Percentiles rank a stretch among this genome's conserved stretches.
Evolutionary conservation across 2,888 invertebrate species (phyloP).

Genomic region (Hirtodrosophila trivittata): DNA sequence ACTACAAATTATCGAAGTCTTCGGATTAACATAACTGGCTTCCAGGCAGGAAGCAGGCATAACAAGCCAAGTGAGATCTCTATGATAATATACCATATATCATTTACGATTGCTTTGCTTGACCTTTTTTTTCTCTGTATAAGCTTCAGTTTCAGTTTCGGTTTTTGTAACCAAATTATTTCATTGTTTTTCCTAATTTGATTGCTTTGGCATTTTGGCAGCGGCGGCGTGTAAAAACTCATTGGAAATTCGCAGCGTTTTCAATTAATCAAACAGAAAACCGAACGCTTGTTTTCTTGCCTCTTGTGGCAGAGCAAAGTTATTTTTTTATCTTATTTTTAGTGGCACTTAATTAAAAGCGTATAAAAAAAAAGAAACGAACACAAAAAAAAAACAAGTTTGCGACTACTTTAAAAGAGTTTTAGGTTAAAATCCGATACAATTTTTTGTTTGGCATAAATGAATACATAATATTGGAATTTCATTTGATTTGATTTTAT

Average conservation of each 20-base stretch:
- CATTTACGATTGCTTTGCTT: slow-evolving; percentile 61
- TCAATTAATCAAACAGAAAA: slow-evolving; percentile 58
- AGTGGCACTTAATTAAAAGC: slow-evolving; percentile 71
- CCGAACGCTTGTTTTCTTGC: slow-evolving; percentile 16
- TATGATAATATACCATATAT: slow-evolving; percentile 52
- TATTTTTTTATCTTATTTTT: slow-evolving; percentile 38
- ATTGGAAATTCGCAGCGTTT: slow-evolving; percentile 51
- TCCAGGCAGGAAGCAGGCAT: slow-evolving; percentile 24
- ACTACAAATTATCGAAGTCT: slow-evolving; percentile 45
- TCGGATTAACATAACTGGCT: slow-evolving; percentile 60
- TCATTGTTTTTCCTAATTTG: slow-evolving; percentile 70
- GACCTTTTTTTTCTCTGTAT: slow-evolving; percentile 10
- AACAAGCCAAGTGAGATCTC: slow-evolving; percentile 48
- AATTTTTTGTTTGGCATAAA: slow-evolving; percentile 47
- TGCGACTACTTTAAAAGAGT: slow-evolving; percentile 14
- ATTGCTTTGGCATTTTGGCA: slow-evolving; percentile 44
- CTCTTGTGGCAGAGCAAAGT: slow-evolving; percentile 28
- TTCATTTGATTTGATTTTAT: slow-evolving; percentile 20
- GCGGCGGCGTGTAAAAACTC: slow-evolving; percentile 58
- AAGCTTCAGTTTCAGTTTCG: not conserved
- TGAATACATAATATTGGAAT: slow-evolving; percentile 63
- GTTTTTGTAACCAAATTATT: slow-evolving; percentile 52
- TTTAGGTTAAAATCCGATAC: not conserved
- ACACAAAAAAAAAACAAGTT: slow-evolving; percentile 34
- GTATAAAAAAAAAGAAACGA: slow-evolving; percentile 45